phyloP scores from a whole-genome alignment of 1,140 invertebrate species.

The Drosophila simulans region DNA sequence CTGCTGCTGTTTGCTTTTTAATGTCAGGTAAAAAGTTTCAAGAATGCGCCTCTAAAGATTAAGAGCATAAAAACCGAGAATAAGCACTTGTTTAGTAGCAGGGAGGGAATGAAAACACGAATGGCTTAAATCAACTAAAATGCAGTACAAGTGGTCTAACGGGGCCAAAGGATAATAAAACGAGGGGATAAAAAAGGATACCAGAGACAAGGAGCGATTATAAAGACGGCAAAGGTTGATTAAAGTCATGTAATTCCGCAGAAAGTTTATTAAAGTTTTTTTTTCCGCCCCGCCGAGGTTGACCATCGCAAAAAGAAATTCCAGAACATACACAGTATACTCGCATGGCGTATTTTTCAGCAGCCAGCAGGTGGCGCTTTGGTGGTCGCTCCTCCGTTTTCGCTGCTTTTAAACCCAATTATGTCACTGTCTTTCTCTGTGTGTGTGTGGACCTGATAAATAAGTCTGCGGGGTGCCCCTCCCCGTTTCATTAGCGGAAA shows the following conservation, averaged over 20 bases:
- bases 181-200: constrained; percentile 9
- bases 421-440: constrained; percentile 7
- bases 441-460: constrained; percentile 7
- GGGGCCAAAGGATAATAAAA: constrained; percentile 18
- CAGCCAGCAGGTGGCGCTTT: constrained; percentile 31
- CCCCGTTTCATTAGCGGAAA: constrained; percentile 26
- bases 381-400: constrained; percentile 22
- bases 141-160: constrained; percentile 24
- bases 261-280: constrained; percentile 17
- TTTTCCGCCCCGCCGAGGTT: not conserved
- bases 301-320: not conserved
- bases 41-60: constrained; percentile 44
- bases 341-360: not conserved
- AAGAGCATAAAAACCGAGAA: constrained; percentile 32
- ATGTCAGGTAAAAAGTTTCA: constrained; percentile 43
- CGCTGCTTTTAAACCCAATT: constrained; percentile 19
- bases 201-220: constrained; percentile 20
- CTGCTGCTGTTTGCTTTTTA: constrained; percentile 22
- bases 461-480: constrained; percentile 2
- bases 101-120: constrained; percentile 35
- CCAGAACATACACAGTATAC: not conserved
- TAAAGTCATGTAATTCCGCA: constrained; percentile 35
- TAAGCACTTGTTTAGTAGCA: constrained; percentile 37
- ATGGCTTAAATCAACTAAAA: constrained; percentile 51
- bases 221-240: constrained; percentile 31